These are phyloP conservation scores for Sakesphorus luctuosus DNA, from an alignment of 2,113 vertebrate genomes.

Conservation along the genomic window DNA sequence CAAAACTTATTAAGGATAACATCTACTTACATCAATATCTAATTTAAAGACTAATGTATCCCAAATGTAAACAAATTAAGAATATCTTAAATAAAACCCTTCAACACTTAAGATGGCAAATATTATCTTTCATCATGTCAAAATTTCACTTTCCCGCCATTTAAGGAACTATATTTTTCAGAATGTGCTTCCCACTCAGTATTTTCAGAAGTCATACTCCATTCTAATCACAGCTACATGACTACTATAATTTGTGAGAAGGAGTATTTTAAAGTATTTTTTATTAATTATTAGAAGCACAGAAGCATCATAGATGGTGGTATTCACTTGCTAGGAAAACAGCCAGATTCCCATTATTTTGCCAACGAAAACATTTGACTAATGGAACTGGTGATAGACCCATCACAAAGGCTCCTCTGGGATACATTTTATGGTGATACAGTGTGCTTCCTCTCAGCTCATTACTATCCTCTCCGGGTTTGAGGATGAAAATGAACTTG, in stretches of 20 bases:
- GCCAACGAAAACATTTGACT: neutral
- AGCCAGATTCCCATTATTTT: neutral
- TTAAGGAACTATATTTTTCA: neutral
- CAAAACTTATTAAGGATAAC: neutral
- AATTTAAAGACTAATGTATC: neutral
- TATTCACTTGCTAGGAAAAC: neutral
- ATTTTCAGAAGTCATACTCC: neutral
- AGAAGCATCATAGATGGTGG: neutral
- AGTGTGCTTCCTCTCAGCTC: slow-evolving; percentile 1
- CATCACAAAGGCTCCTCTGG: neutral
- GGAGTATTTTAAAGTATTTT: neutral
- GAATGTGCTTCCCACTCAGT: neutral
- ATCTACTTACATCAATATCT: neutral
- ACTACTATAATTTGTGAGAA: neutral
- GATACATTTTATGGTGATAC: neutral
- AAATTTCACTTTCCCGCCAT: neutral
- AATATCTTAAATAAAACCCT: neutral
- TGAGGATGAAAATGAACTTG: slow-evolving; percentile 15
- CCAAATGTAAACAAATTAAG: neutral
- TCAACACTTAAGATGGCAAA: neutral
- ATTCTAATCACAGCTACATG: neutral
- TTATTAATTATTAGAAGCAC: neutral
- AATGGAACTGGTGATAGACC: slow-evolving; percentile 6
- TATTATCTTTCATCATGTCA: neutral
- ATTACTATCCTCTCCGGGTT: slow-evolving; percentile 11